phyloP scores from a whole-genome alignment of 2,113 vertebrate species.

The Istiophorus platypterus region DNA sequence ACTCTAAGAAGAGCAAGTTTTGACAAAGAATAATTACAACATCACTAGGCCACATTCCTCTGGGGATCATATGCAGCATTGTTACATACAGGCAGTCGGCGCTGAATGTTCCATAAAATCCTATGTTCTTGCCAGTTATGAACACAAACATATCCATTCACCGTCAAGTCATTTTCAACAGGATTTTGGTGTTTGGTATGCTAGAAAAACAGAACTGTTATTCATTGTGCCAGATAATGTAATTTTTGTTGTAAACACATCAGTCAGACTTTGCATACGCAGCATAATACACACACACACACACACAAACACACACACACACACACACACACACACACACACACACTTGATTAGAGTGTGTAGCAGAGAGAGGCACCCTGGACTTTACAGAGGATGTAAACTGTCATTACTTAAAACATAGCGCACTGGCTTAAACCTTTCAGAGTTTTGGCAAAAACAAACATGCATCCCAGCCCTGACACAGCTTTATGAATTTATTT shows the following conservation, averaged over 20 bases:
- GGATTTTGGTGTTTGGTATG: no score
- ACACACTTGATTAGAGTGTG: neutral
- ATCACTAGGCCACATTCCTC: conserved; percentile 17
- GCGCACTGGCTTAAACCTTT: no score
- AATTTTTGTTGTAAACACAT: neutral
- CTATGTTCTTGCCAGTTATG: neutral
- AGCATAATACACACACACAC: neutral
- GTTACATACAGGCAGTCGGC: neutral
- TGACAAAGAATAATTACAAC: conserved; percentile 18
- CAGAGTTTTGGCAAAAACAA: neutral
- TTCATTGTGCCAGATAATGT: neutral
- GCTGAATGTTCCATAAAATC: neutral
- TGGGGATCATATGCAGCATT: neutral
- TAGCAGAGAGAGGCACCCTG: neutral
- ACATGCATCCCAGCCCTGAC: neutral
- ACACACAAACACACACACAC: neutral
- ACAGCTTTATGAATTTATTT: neutral
- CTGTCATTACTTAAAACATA: neutral
- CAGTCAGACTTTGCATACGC: neutral
- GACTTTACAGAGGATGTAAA: neutral
- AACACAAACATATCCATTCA: neutral
- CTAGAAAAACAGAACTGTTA: conserved; percentile 1
- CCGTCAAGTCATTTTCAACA: neutral
- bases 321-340: neutral
- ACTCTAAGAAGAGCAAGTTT: conserved; percentile 21